Conservation (phyloP, 2,888 invertebrate genomes). For the Parelbella ahira region DNA sequence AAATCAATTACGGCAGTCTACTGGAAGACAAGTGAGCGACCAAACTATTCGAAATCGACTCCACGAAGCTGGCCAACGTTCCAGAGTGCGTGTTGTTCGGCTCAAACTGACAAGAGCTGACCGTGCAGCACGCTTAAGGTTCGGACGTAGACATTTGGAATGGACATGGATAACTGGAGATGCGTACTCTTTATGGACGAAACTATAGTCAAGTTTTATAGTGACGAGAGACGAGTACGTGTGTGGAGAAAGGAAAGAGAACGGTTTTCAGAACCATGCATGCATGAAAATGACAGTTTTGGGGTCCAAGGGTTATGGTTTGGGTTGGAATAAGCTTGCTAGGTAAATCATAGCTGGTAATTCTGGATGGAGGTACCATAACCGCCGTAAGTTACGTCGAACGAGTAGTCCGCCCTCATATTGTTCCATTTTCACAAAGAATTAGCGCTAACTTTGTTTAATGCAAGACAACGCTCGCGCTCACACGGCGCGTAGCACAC, state of each 20-base stretch:
- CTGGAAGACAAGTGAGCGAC: background rate
- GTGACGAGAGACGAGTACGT: background rate
- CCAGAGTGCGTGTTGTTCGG: background rate
- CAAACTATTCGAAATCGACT: slow-evolving; percentile 1
- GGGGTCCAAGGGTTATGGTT: slow-evolving; percentile 1
- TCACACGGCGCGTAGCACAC: no score
- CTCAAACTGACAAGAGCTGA: background rate
- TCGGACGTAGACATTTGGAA: background rate
- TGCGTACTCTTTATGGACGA: slow-evolving; percentile 8
- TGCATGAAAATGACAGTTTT: background rate
- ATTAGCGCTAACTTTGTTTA: background rate
- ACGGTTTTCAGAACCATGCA: background rate
- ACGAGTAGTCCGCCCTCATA: background rate
- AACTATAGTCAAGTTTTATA: slow-evolving; percentile 10
- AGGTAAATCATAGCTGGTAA: slow-evolving; percentile 3
- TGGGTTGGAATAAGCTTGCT: slow-evolving; percentile 1
- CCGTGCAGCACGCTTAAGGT: slow-evolving; percentile 3
- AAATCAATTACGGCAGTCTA: background rate
- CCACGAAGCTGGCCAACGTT: background rate
- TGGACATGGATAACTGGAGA: slow-evolving; percentile 9
- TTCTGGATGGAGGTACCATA: slow-evolving; percentile 1
- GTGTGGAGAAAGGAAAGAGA: background rate
- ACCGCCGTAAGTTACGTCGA: slow-evolving; percentile 1
- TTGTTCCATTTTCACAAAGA: slow-evolving; percentile 1
- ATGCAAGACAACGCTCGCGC: slow-evolving; percentile 1